Percentiles rank a stretch among this genome's conserved stretches.
phyloP scores from a whole-genome alignment of 2,797 vertebrate genomes.

The Xenopus petersii region DNA sequence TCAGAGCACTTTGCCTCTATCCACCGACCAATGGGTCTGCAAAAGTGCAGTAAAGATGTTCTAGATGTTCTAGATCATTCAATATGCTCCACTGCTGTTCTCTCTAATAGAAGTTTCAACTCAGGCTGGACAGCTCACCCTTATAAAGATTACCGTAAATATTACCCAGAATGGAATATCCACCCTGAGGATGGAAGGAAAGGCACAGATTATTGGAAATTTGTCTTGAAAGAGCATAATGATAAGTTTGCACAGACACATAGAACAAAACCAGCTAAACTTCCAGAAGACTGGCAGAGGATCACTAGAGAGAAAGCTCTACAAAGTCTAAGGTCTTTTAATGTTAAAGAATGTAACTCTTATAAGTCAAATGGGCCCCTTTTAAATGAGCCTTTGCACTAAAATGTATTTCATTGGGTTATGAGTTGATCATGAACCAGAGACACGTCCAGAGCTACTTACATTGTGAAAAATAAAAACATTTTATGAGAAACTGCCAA shows the following conservation, averaged over 20 bases:
- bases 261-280: slow-evolving; percentile 36
- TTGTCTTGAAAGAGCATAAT: slow-evolving; percentile 61
- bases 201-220: slow-evolving; percentile 71
- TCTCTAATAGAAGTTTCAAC: not conserved
- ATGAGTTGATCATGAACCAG: no score
- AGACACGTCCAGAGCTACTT: no score
- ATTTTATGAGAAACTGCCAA: no score
- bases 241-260: slow-evolving; percentile 53
- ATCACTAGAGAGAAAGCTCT: slow-evolving; percentile 52
- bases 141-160: slow-evolving; percentile 54
- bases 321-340: slow-evolving; percentile 49
- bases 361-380: no score
- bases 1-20: slow-evolving; percentile 23
- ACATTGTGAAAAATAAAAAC: no score
- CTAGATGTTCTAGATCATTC: not conserved
- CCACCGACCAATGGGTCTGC: slow-evolving; percentile 17
- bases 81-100: slow-evolving; percentile 53
- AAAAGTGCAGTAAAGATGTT: rapidly evolving
- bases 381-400: no score
- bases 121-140: not conserved
- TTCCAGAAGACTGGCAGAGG: slow-evolving; percentile 57
- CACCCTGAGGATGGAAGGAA: slow-evolving; percentile 56
- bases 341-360: not conserved
- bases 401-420: no score
- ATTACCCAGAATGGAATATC: slow-evolving; percentile 62